phyloP scores from a whole-genome alignment of 2,797 vertebrate genomes.

The Alectoris magna region DNA sequence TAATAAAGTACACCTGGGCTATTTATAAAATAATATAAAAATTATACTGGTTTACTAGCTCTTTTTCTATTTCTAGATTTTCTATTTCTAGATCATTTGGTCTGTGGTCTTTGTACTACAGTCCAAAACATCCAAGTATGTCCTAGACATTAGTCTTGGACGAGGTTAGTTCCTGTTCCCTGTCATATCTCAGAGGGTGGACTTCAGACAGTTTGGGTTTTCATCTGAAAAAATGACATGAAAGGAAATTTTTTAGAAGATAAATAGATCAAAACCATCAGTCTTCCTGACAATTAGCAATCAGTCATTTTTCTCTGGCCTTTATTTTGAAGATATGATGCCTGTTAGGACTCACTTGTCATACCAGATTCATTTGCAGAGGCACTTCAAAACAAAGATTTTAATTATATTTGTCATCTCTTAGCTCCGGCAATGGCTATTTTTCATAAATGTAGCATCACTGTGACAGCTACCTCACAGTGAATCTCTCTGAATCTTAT shows the following conservation, averaged over 20 bases:
- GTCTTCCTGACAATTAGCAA: neutral
- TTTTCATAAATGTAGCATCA: neutral
- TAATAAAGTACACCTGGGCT: rapidly evolving
- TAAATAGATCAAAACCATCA: neutral
- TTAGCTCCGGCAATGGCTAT: neutral
- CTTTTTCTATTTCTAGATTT: neutral
- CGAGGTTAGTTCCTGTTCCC: neutral
- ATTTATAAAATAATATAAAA: neutral
- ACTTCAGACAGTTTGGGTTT: neutral
- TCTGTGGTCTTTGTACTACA: neutral
- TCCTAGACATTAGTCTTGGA: neutral
- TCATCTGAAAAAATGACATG: neutral
- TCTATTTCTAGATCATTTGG: neutral
- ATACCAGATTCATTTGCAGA: neutral
- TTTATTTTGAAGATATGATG: neutral
- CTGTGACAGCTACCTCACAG: neutral
- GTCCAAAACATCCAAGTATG: neutral
- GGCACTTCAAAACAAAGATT: neutral
- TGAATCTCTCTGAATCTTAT: neutral
- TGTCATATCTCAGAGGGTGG: neutral
- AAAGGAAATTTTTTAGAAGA: neutral
- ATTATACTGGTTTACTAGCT: neutral
- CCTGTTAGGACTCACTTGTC: neutral
- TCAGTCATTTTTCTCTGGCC: neutral
- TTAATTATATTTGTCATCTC: neutral